These are phyloP conservation scores for Melanerpes formicivorus DNA, from an alignment of 2,113 vertebrate genomes.

Conservation along the genomic window DNA sequence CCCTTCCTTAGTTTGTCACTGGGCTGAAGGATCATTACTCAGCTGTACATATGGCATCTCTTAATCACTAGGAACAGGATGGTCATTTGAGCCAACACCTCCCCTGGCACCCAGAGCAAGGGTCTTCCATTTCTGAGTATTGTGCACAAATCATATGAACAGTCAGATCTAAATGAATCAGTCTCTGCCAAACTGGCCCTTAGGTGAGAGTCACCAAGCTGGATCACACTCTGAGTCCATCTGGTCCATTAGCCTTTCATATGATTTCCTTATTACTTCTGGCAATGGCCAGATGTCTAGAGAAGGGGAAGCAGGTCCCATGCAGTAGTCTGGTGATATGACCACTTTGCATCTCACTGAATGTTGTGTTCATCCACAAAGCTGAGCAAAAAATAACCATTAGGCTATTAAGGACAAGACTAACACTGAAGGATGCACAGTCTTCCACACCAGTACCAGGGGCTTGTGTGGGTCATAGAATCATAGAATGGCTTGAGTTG, in stretches of 20 bases:
- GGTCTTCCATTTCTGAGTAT: constrained; percentile 13
- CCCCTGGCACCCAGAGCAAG: constrained; percentile 6
- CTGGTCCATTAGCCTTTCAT: constrained; percentile 56
- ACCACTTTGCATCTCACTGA: constrained; percentile 33
- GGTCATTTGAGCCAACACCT: constrained; percentile 56
- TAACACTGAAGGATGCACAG: not conserved
- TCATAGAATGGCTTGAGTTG: too few relatives aligned
- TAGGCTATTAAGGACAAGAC: not conserved
- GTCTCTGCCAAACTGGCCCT: constrained; percentile 50
- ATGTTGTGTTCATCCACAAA: not conserved
- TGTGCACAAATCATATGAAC: constrained; percentile 29
- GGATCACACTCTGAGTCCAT: constrained; percentile 55
- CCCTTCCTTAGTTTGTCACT: constrained; percentile 43
- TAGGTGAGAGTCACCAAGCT: constrained; percentile 44
- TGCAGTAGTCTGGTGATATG: not conserved
- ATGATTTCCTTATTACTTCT: constrained; percentile 57
- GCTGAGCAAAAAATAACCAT: not conserved
- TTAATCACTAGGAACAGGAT: constrained; percentile 35
- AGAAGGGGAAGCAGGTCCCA: constrained; percentile 36
- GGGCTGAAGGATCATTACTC: not conserved
- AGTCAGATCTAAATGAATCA: constrained; percentile 51
- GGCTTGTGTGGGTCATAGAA: not conserved
- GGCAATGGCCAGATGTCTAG: constrained; percentile 47
- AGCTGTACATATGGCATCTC: constrained; percentile 20
- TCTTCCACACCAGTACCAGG: accelerated